Conservation (phyloP, 2,113 vertebrate genomes). For the Elanus axillaris region DNA sequence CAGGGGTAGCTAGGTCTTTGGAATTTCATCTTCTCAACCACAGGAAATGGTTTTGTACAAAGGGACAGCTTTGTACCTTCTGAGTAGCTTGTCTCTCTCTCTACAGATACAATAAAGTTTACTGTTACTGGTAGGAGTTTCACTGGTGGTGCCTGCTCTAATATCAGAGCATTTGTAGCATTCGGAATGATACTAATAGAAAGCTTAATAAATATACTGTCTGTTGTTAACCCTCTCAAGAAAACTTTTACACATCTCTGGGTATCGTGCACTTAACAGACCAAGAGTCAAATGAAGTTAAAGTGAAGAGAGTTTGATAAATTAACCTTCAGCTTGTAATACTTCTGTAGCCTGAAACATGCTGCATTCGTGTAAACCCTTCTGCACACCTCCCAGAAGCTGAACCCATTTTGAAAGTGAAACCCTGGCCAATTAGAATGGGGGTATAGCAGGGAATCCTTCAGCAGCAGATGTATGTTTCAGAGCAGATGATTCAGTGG, state of each 20-base stretch:
- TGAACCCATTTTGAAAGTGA: not conserved
- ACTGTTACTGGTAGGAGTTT: not conserved
- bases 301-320: not conserved
- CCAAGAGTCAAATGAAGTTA: not conserved
- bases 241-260: not conserved
- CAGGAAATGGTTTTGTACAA: not conserved
- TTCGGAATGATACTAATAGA: not conserved
- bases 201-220: not conserved
- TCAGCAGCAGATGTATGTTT: not conserved
- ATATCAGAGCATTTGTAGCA: not conserved
- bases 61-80: not conserved
- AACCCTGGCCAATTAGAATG: not conserved
- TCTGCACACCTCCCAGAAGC: not conserved
- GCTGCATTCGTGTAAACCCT: not conserved
- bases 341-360: rapidly evolving
- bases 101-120: not conserved
- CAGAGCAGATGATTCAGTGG: not conserved
- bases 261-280: not conserved
- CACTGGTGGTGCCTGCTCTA: not conserved
- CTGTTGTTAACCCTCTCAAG: not conserved
- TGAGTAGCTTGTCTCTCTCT: not conserved
- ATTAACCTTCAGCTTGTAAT: not conserved
- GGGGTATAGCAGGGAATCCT: not conserved
- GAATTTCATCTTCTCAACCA: not conserved
- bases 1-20: not conserved